Percentiles rank a stretch among this genome's conserved stretches.
Evolutionary conservation across 2,797 vertebrate species (phyloP).

Genomic region (Schizothorax lantsangensis): DNA sequence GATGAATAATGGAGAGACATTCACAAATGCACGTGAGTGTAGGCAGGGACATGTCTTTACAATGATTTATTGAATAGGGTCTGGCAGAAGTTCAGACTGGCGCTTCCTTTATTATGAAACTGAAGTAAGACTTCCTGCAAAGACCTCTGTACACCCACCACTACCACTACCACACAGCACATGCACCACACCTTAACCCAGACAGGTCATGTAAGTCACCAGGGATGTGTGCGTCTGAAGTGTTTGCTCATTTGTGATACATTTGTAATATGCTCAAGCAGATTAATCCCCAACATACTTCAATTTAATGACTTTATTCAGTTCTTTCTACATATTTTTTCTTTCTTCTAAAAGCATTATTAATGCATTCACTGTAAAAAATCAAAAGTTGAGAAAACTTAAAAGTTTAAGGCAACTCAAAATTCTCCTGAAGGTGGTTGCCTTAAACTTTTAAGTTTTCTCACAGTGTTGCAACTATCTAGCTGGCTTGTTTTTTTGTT

Average conservation of each 20-base stretch:
- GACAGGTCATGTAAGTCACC: background rate
- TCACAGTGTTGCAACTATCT: background rate
- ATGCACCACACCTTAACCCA: background rate
- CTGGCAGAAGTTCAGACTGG: slow-evolving; percentile 35
- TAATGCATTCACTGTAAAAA: background rate
- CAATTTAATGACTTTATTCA: background rate
- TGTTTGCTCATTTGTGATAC: background rate
- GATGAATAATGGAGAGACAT: slow-evolving; percentile 56
- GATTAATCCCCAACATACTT: background rate
- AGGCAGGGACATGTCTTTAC: slow-evolving; percentile 36
- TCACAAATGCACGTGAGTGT: slow-evolving; percentile 2
- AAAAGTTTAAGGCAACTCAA: no score
- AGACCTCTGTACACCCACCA: slow-evolving; percentile 37
- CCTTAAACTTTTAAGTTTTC: no score
- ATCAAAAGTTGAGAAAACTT: no score
- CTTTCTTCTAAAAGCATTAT: background rate
- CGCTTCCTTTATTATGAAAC: slow-evolving; percentile 5
- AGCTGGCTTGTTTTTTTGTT: background rate
- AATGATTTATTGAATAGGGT: slow-evolving; percentile 72
- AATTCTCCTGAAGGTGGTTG: background rate
- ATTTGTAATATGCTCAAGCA: background rate
- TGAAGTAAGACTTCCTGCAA: slow-evolving; percentile 19
- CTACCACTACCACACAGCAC: background rate
- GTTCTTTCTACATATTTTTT: background rate
- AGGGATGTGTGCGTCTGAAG: background rate